Percentiles rank a stretch among this genome's conserved stretches.
Evolutionary conservation across 2,113 vertebrate species (phyloP).

Genomic region (Seriola quinqueradiata): DNA sequence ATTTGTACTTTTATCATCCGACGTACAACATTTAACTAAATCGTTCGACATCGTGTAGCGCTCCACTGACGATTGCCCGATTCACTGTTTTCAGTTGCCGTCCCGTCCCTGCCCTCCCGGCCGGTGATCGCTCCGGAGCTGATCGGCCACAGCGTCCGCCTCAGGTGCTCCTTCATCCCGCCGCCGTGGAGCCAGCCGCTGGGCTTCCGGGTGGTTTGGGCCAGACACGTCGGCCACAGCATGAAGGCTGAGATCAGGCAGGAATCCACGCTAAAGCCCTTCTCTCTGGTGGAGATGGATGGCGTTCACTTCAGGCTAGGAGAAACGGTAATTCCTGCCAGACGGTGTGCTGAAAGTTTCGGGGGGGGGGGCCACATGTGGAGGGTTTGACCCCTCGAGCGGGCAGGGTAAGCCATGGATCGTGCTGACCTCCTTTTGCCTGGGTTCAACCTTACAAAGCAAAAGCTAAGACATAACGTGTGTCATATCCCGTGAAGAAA

Average conservation of each 20-base stretch:
- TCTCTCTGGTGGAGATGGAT: slow-evolving; percentile 81
- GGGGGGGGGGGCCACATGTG: slow-evolving; percentile 14
- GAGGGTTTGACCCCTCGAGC: slow-evolving; percentile 19
- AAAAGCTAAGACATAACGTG: slow-evolving; percentile 17
- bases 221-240: slow-evolving; percentile 75
- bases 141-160: slow-evolving; percentile 76
- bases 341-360: slow-evolving; percentile 33
- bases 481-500: slow-evolving; percentile 28
- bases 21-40: too few species aligned
- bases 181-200: slow-evolving; percentile 27
- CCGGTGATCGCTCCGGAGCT: slow-evolving; percentile 80
- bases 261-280: slow-evolving; percentile 79
- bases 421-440: slow-evolving; percentile 30
- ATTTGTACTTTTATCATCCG: too few species aligned
- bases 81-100: slow-evolving; percentile 50
- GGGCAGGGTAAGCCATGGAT: slow-evolving; percentile 34
- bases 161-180: slow-evolving; percentile 82
- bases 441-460: slow-evolving; percentile 34
- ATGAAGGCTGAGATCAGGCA: slow-evolving; percentile 84
- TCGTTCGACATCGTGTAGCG: too few species aligned
- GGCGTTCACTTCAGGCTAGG: slow-evolving; percentile 85
- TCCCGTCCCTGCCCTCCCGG: slow-evolving; percentile 68
- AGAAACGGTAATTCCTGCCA: slow-evolving; percentile 84
- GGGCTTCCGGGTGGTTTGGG: slow-evolving; percentile 86
- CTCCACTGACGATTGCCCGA: not conserved